Percentiles rank a stretch among this genome's conserved stretches.
Conservation (phyloP, 2,797 vertebrate species). For the Poecilia wingei region DNA sequence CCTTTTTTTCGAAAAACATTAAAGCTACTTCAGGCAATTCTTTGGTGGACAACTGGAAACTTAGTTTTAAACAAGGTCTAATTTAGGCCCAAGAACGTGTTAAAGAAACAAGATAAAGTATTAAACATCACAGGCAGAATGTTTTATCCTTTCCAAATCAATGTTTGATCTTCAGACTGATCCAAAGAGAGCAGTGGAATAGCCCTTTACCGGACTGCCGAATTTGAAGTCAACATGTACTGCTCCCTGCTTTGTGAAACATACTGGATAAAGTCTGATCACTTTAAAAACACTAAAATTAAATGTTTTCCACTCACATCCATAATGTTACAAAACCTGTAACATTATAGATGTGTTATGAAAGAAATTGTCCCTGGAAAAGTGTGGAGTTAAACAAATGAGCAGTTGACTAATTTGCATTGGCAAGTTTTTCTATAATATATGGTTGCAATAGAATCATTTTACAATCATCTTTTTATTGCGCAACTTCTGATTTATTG, state of each 20-base stretch:
- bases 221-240: neutral
- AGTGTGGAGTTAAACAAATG: constrained; percentile 12
- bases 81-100: neutral
- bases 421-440: constrained; percentile 8
- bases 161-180: neutral
- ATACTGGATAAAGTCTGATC: neutral
- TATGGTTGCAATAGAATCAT: constrained; percentile 39
- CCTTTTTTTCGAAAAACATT: neutral
- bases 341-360: neutral
- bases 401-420: constrained; percentile 25
- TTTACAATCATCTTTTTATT: constrained; percentile 26
- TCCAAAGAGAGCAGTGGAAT: neutral
- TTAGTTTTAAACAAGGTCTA: neutral
- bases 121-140: neutral
- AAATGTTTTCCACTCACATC: neutral
- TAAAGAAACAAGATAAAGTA: neutral
- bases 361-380: neutral
- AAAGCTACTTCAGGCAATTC: neutral
- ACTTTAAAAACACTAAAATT: neutral
- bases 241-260: neutral
- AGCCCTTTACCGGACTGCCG: neutral
- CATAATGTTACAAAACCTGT: neutral
- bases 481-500: constrained; percentile 55
- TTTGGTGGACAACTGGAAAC: neutral
- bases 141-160: neutral